phyloP scores from a whole-genome alignment of 2,113 vertebrate genomes.

The Ornithorhynchus anatinus region DNA sequence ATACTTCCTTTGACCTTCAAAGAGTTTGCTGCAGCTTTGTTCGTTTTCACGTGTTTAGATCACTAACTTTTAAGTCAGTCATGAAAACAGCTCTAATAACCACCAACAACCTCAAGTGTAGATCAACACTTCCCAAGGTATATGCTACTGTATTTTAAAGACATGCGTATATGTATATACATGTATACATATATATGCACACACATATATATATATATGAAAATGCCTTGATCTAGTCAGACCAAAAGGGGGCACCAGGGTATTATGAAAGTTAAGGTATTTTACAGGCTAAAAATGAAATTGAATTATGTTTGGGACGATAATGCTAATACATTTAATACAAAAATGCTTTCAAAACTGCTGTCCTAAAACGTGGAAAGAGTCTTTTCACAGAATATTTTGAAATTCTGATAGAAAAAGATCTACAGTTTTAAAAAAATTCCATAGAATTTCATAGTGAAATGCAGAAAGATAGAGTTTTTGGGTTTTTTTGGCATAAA shows the following conservation, averaged over 20 bases:
- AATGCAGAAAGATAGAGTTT: not conserved
- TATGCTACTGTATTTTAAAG: slow-evolving; percentile 63
- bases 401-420: slow-evolving; percentile 10
- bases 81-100: slow-evolving; percentile 45
- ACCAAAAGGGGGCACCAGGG: slow-evolving; percentile 81
- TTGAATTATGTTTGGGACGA: slow-evolving; percentile 36
- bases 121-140: slow-evolving; percentile 61
- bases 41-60: slow-evolving; percentile 48
- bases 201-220: slow-evolving; percentile 27
- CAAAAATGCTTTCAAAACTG: not conserved
- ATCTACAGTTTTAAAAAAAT: not conserved
- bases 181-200: slow-evolving; percentile 19
- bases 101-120: slow-evolving; percentile 30
- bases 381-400: not conserved
- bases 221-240: slow-evolving; percentile 66
- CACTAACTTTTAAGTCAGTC: slow-evolving; percentile 34
- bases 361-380: slow-evolving; percentile 11
- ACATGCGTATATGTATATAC: slow-evolving; percentile 37
- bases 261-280: slow-evolving; percentile 58
- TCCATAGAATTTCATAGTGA: slow-evolving; percentile 19
- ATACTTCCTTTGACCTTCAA: slow-evolving; percentile 50
- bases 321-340: not conserved
- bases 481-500: not conserved
- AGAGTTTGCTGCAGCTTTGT: slow-evolving; percentile 24
- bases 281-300: slow-evolving; percentile 48